Evolutionary conservation across 2,888 invertebrate species (phyloP), one percentile per base, ranked within the genome.

Genomic region (Eupithecia exiguata): DNA sequence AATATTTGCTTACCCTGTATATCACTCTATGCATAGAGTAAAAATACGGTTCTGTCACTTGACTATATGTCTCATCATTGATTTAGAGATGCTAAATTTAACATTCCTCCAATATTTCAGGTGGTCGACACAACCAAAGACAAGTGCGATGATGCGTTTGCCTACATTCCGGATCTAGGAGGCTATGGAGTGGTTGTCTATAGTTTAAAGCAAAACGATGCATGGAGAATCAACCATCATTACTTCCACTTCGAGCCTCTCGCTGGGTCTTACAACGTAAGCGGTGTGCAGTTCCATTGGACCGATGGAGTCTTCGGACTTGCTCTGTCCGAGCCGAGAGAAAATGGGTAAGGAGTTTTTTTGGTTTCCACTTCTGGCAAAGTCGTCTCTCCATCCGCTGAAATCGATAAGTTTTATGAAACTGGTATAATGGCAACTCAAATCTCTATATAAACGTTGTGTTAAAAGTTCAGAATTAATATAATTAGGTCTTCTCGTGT

Each of bases 231-330:
- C 43, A 93, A 96, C 75, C 97, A 98, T 85, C 97, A 97, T 85
- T 97, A 95, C 92, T 98, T 98, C 96, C 96, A 97, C 89, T 97
- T 97, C 81, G 97, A 98, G 86, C 97, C 98, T 0, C 89, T 97
- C 35, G 92, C 95, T 83, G 97, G 97, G 4, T 96, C 97, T 79
- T 97, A 96, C 88, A 96, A 96, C 81, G 96, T 98, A 18, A 96
- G 96, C 63, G 97, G 97, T 7, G 95, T 97, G 35, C 96, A 96
- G 86, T 98, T 97, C 95, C 97, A 97, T 86, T 98, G 97, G 97
- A 97, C 97, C 0, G 97, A 98, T 86, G 97, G 97, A 1, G 95
- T 98, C 0, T 97, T 97, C 82, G 97, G 96, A 21, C 85, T 97
- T 78, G 97, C 97, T 2, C 90, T 97, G 25, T 96, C 96, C 0